These are phyloP conservation scores for Meloe dianella DNA, from an alignment of 2,888 invertebrate genomes.

Conservation along the genomic window DNA sequence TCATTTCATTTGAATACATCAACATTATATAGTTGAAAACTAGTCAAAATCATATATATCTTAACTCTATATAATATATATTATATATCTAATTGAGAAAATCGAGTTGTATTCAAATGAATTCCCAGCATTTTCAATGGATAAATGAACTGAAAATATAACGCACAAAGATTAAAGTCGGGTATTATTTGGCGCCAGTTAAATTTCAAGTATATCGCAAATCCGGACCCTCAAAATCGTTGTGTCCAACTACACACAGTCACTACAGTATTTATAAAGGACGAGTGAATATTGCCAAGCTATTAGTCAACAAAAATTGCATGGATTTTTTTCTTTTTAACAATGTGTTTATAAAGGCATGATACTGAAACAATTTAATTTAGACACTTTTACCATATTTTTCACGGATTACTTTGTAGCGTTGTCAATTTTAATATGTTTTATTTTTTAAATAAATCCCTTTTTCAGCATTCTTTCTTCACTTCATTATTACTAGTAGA, in stretches of 20 bases:
- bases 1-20: constrained; percentile 41
- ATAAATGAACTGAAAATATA: background rate
- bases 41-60: no score
- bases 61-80: no score
- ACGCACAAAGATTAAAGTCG: background rate
- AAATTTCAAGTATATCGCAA: background rate
- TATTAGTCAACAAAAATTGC: background rate
- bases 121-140: background rate
- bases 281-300: background rate
- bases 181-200: constrained; percentile 1
- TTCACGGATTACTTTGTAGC: no score
- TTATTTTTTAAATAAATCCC: no score
- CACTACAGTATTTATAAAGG: background rate
- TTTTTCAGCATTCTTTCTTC: no score
- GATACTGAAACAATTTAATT: no score
- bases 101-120: background rate
- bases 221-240: background rate
- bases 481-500: no score
- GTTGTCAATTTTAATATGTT: no score
- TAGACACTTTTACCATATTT: no score
- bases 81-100: background rate
- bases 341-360: no score
- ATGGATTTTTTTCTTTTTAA: no score
- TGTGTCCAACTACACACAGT: background rate
- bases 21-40: background rate